These are phyloP conservation scores for Branchinecta lynchi DNA, from an alignment of 1,140 invertebrate genomes.

Conservation along the genomic window DNA sequence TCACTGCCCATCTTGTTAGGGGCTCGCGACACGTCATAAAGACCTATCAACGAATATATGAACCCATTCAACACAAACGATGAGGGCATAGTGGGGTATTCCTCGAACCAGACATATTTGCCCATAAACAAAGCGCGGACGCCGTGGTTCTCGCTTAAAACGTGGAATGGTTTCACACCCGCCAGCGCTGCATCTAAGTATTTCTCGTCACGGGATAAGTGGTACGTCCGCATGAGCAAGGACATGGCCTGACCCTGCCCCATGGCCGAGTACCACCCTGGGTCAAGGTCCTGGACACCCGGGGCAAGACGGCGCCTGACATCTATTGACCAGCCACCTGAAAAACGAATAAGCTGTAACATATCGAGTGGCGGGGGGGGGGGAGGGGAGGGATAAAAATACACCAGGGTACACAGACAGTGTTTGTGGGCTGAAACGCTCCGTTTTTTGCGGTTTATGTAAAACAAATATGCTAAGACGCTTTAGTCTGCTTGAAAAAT, in stretches of 20 bases:
- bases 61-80: constrained; percentile 97
- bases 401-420: too few relatives aligned
- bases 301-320: constrained; percentile 57
- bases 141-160: constrained; percentile 52
- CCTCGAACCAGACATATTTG: constrained; percentile 83
- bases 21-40: constrained; percentile 73
- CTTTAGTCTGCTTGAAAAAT: too few relatives aligned
- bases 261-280: constrained; percentile 95
- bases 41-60: constrained; percentile 88
- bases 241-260: constrained; percentile 93
- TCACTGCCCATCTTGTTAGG: constrained; percentile 36
- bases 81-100: constrained; percentile 88
- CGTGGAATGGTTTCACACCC: constrained; percentile 63
- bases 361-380: too few relatives aligned
- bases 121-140: constrained; percentile 68
- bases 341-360: constrained; percentile 20
- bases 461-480: too few relatives aligned
- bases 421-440: too few relatives aligned
- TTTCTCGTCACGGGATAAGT: constrained; percentile 53
- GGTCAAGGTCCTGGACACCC: constrained; percentile 56
- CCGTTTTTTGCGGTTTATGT: too few relatives aligned
- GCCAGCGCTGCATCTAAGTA: constrained; percentile 66
- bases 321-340: constrained; percentile 77
- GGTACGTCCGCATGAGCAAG: constrained; percentile 71
- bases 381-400: too few relatives aligned